Percentiles rank a stretch among this genome's conserved stretches.
Conservation (phyloP, 2,797 vertebrate species). For the Etheostoma nigrum region DNA sequence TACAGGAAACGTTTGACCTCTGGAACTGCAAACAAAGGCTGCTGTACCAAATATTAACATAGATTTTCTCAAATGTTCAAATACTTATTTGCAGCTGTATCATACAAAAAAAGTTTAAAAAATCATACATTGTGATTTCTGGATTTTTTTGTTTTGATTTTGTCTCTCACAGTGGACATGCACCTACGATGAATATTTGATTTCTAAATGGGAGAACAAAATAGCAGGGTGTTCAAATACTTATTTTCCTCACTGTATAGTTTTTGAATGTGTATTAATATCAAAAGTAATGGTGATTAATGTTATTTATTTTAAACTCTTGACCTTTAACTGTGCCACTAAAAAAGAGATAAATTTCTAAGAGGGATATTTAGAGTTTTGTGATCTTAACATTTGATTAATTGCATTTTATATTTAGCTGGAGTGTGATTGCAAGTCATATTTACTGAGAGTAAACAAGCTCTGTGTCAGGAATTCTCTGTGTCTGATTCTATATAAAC, state of each 20-base stretch:
- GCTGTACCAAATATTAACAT: too few species aligned
- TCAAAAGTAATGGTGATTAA: not conserved
- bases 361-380: not conserved
- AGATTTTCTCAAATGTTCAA: too few species aligned
- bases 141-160: too few species aligned
- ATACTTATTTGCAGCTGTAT: too few species aligned
- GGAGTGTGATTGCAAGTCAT: not conserved
- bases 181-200: too few species aligned
- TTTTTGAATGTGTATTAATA: not conserved
- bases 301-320: not conserved
- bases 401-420: not conserved
- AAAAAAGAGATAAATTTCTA: not conserved
- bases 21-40: too few species aligned
- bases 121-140: too few species aligned
- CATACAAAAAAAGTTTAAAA: too few species aligned
- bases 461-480: slow-evolving; percentile 16
- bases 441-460: slow-evolving; percentile 28
- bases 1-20: too few species aligned
- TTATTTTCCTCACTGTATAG: not conserved
- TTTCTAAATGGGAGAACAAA: too few species aligned
- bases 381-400: not conserved
- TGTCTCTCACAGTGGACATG: too few species aligned
- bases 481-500: slow-evolving; percentile 52
- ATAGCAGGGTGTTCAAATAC: too few species aligned
- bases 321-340: not conserved